Evolutionary conservation across 2,797 vertebrate species (phyloP), one percentile per base, ranked within the genome.

Genomic region (Myotis myotis): DNA sequence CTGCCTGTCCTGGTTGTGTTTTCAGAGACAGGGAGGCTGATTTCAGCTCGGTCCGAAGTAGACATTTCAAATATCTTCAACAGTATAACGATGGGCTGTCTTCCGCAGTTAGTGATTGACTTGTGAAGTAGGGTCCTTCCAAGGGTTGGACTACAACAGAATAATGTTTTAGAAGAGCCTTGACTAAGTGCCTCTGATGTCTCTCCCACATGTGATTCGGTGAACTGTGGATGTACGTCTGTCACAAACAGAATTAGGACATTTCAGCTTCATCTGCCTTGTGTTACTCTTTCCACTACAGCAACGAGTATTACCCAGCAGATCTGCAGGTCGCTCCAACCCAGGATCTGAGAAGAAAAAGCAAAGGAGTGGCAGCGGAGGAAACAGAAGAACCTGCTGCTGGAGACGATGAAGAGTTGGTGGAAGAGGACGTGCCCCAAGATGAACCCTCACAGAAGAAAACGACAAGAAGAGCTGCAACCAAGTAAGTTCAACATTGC

Each of bases 301-400:
- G 99, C 97, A 99, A 99, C 36, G 99, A 99, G 97, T 99, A 99
- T 97, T 99, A 99, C 97, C 98, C 98, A 19, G 98, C 99, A 30
- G 99, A 99, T 98, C 98, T 99, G 74, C 97, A 99, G 95, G 98
- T 99, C 57, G 99, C 99, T 66, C 99, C 99, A 2, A 99, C 98
- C 92, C 99, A 99, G 97, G 98, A 99, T 97, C 97, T 99, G 81
- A 98, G 98, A 94, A 99, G 98, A 97, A 98, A 95, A 95, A 94
- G 44, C 0, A 89, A 15, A 28, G 94, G 76, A 60, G 53, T 22
- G 13, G 85, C 47, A 3, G 72, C 72, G 28, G 96, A 98, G 92
- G 99, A 98, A 47, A 95, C 95, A 36, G 97, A 93, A 20, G 97
- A 89, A 0, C 41, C 80, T 17, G 23, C 92, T 0, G 0, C 95